Evolutionary conservation across 2,888 invertebrate genomes (phyloP), one percentile per base, ranked within the genome.

Genomic region (Cryptophagus acutangulus): DNA sequence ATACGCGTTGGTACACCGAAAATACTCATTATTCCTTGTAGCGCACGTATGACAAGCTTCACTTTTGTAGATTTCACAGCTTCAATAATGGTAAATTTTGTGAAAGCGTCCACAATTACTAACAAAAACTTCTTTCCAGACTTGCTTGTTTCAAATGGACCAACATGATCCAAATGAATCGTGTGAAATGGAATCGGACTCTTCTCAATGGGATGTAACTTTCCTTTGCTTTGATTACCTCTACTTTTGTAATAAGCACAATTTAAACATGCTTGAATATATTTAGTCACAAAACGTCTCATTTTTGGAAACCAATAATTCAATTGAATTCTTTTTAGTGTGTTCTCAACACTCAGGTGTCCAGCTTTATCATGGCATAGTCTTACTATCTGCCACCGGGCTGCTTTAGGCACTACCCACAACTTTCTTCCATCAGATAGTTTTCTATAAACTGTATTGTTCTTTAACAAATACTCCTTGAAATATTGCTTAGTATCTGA

Each of bases 281-380:
- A 61, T 33, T 56, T 59, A 36, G 9, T 46, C 2, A 37, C 40
- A 38, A 40, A 43, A 13, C 34, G 30, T 12, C 38, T 20, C 41
- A 49, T 46, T 12, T 36, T 12, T 9, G 46, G 40, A 36, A 49
- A 49, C 49, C 49, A 49, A 20, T 47, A 49, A 6, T 34, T 35
- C 18, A 55, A 52, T 2, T 47, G 38, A 14, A 67, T 38, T 38
- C 46, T 51, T 2, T 54, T 47, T 1, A 63, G 13, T 1, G 62
- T 65, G 34, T 63, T 65, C 2, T 62, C 59, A 2, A 55, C 17
- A 2, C 58, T 62, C 38, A 66, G 58, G 45, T 70, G 66, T 9
- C 65, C 64, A 13, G 56, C 44, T n/a, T 66, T 62, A 34, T 69
- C 66, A 33, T 69, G 68, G 29, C 59, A 61, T 30, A 15, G 18